phyloP scores from a whole-genome alignment of 2,113 vertebrate species.

The Salvelinus alpinus region DNA sequence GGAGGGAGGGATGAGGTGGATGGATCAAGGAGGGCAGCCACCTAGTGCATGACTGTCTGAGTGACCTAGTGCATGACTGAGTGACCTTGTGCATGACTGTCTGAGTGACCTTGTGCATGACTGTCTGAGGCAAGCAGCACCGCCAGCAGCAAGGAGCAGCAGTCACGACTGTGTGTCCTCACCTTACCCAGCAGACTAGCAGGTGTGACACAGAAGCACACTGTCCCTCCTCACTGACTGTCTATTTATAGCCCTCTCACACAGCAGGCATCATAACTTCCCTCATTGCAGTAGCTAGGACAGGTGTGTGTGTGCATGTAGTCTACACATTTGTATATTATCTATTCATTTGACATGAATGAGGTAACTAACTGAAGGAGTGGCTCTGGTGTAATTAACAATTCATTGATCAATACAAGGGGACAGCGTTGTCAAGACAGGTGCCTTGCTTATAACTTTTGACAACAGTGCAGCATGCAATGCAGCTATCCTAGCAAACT shows the following conservation, averaged over 20 bases:
- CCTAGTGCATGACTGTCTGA: no score
- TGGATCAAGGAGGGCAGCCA: not conserved
- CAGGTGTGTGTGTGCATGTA: not conserved
- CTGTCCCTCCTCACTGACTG: not conserved
- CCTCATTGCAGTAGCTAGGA: not conserved
- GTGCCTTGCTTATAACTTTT: no score
- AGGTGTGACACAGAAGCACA: not conserved
- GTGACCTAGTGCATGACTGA: no score
- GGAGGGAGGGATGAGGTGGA: not conserved
- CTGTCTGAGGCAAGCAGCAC: no score
- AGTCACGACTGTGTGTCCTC: not conserved
- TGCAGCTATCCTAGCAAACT: not conserved
- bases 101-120: no score
- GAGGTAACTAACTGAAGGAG: no score
- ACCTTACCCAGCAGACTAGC: not conserved
- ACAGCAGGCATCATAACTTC: not conserved
- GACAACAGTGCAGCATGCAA: slow-evolving; percentile 21
- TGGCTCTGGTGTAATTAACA: no score
- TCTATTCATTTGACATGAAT: no score
- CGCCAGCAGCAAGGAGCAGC: no score
- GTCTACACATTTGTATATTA: not conserved
- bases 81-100: no score
- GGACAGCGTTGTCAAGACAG: no score
- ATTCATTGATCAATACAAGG: no score
- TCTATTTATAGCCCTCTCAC: not conserved